Percentiles rank a stretch among this genome's conserved stretches.
Evolutionary conservation across 2,113 vertebrate genomes (phyloP).

Genomic region (Spermophilus dauricus): DNA sequence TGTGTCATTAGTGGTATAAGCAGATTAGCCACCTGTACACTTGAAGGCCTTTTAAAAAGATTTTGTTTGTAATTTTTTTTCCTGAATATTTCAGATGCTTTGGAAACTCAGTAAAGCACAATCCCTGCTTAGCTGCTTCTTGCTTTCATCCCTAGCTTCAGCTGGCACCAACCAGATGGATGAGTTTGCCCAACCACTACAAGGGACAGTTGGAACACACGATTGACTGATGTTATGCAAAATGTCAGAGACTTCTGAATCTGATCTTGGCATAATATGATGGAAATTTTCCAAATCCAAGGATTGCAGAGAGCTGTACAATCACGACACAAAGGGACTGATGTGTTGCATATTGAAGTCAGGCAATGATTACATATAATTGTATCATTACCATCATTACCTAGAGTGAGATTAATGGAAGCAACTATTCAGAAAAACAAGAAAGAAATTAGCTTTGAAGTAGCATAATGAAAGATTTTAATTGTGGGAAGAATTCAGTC

Average conservation of each 20-base stretch:
- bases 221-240: conserved; percentile 78
- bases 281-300: conserved; percentile 79
- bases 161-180: conserved; percentile 34
- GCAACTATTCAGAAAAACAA: conserved; percentile 84
- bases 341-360: conserved; percentile 80
- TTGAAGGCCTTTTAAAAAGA: conserved; percentile 26
- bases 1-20: conserved; percentile 57
- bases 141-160: not conserved
- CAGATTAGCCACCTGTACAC: not conserved
- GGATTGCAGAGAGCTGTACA: conserved; percentile 71
- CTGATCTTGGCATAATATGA: conserved; percentile 73
- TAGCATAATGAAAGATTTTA: conserved; percentile 85
- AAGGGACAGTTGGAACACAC: conserved; percentile 65
- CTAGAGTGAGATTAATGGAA: conserved; percentile 87
- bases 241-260: conserved; percentile 82
- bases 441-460: conserved; percentile 86
- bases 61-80: not conserved
- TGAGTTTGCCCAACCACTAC: conserved; percentile 51
- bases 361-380: conserved; percentile 86
- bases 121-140: not conserved
- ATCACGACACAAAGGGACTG: conserved; percentile 81
- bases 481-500: conserved; percentile 83
- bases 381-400: conserved; percentile 88
- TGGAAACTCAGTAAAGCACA: not conserved
- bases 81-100: not conserved